phyloP scores from a whole-genome alignment of 2,113 vertebrate species.

The Podocnemis expansa region DNA sequence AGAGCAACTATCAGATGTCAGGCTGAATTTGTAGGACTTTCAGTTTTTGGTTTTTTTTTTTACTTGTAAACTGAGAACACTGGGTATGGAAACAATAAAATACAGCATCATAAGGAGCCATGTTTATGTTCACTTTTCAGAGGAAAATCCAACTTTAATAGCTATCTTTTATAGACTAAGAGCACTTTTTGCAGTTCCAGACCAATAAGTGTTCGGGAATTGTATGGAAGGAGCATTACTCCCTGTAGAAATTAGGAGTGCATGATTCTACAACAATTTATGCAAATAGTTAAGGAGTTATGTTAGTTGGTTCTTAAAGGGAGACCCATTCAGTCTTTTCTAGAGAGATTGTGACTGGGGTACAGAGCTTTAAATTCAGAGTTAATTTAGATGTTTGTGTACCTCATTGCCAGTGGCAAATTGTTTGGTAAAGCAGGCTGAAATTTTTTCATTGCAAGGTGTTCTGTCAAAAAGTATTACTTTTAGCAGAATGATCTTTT shows the following conservation, averaged over 20 bases:
- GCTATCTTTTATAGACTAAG: not conserved
- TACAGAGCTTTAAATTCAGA: not conserved
- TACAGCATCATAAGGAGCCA: not conserved
- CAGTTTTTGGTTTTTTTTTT: too few relatives aligned
- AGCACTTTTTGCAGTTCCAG: not conserved
- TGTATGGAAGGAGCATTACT: accelerated
- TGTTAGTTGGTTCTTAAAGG: not conserved
- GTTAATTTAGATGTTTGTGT: not conserved
- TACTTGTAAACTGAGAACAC: not conserved
- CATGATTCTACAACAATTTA: accelerated
- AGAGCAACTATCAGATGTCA: too few relatives aligned
- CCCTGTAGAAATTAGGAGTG: not conserved
- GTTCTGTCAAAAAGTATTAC: not conserved
- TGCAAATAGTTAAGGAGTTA: accelerated
- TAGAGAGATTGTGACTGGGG: accelerated
- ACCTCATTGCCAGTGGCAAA: not conserved
- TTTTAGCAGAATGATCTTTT: not conserved
- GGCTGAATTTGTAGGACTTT: too few relatives aligned
- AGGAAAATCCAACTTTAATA: not conserved
- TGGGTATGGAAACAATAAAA: not conserved
- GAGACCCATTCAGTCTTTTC: accelerated
- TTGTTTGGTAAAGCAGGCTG: not conserved
- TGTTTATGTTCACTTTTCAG: not conserved
- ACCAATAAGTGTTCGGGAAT: not conserved
- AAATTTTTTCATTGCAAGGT: not conserved